Evolutionary conservation across 2,797 vertebrate species (phyloP).

Genomic region (Lithobates pipiens): DNA sequence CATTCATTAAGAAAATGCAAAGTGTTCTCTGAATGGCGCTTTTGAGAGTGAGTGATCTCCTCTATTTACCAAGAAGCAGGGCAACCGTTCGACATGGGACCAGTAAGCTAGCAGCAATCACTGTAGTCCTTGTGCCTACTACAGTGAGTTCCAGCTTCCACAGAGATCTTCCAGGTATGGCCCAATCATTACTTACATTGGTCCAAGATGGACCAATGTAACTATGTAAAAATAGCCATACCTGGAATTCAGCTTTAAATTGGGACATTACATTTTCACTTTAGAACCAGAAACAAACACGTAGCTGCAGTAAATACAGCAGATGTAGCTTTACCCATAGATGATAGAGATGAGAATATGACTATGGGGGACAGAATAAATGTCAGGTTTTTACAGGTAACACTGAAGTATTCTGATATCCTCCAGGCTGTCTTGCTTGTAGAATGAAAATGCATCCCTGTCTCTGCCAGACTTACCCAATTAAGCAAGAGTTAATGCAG

Average conservation of each 20-base stretch:
- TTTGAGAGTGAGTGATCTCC: no score
- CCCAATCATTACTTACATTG: no score
- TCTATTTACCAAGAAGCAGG: no score
- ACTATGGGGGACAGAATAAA: conserved; percentile 7
- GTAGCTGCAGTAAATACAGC: not conserved
- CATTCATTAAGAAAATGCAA: no score
- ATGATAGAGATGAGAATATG: conserved; percentile 8
- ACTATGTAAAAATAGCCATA: no score
- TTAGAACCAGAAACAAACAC: not conserved
- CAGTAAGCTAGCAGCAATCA: no score
- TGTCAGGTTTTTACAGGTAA: conserved; percentile 24
- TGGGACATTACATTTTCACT: not conserved
- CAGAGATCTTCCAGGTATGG: no score
- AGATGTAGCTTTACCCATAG: conserved; percentile 11
- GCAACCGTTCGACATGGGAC: no score
- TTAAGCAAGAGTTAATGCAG: conserved; percentile 48
- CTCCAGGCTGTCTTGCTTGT: conserved; percentile 28
- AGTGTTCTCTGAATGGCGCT: no score
- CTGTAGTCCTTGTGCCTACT: no score
- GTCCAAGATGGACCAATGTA: no score
- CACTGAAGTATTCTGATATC: conserved; percentile 9
- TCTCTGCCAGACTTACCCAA: conserved; percentile 22
- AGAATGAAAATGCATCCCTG: not conserved
- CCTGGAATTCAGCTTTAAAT: not conserved
- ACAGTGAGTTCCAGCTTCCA: no score